Conservation (phyloP, 2,113 vertebrate species). For the Pachypanchax playfairii region DNA sequence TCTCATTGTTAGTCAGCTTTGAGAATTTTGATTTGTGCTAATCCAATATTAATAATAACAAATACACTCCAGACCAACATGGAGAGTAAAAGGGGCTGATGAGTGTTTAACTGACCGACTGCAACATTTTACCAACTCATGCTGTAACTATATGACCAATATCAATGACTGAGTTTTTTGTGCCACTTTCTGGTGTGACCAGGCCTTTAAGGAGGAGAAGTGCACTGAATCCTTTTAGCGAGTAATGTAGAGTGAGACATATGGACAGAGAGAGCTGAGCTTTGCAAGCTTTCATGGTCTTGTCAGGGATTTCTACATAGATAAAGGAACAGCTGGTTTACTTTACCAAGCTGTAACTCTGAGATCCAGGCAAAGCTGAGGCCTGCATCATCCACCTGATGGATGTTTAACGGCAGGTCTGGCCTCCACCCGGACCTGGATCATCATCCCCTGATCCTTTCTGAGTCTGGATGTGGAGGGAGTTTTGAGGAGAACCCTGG, state of each 20-base stretch:
- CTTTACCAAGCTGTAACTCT: background rate
- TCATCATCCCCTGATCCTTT: background rate
- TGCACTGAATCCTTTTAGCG: background rate
- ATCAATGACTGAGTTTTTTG: too few relatives aligned
- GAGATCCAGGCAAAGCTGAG: background rate
- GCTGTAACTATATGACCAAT: background rate
- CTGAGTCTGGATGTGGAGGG: background rate
- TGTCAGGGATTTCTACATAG: background rate
- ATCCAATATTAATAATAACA: too few relatives aligned
- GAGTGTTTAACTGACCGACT: too few relatives aligned
- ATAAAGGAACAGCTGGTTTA: background rate
- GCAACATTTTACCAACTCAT: background rate
- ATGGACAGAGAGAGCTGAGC: background rate
- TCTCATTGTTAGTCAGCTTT: too few relatives aligned
- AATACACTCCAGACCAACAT: too few relatives aligned
- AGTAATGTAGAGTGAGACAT: background rate
- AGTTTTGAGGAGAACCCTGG: conserved; percentile 4
- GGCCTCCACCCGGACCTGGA: background rate
- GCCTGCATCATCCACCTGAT: conserved; percentile 7
- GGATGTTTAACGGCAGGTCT: conserved; percentile 8
- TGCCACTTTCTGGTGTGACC: conserved; percentile 15
- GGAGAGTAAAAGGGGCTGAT: too few relatives aligned
- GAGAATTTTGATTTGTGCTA: too few relatives aligned
- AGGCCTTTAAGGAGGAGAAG: background rate
- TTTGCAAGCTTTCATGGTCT: background rate